Evolutionary conservation across 2,113 vertebrate genomes (phyloP), one percentile per base, ranked within the genome.

Genomic region (Gymnobelideus leadbeateri): DNA sequence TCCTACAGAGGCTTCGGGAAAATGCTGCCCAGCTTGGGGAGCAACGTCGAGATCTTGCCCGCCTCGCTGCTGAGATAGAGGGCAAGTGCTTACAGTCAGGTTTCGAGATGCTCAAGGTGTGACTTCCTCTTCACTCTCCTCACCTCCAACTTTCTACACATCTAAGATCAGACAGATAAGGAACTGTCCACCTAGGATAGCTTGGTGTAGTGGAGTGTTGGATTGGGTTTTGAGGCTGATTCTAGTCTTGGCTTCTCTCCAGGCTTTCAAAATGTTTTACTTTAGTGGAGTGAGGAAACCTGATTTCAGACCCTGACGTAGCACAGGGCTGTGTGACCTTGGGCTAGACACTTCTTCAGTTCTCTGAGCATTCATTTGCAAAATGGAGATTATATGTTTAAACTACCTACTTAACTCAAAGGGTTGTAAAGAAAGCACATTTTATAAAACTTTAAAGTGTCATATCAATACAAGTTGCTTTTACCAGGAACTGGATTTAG

Each of bases 91-190:
- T 98, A 68, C 98, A 98, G 91, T 95, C 98, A 0, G 97, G 97
- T 77, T 97, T 98, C n/a, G 98, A 98, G 95, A 98, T 98, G 98
- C 98, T 98, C 93, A 97, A 98, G 98, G 98, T 98, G 96, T 92
- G 97, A 12, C 37, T 93, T 96, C 53, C 89, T 96, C 93, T 92
- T 89, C 52, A 5, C 61, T 68, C 46, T 92, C 95, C 93, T 89
- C 91, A 52, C 94, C 91, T 92, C 25, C 0, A 95, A 92, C 51
- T 97, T 95, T 68, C 61, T 95, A 92, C 89, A 50, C 91, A 57
- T 19, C 25, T 92, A 55, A 43, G 46, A 47, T 31, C 16, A 92
- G 25, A 54, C 16, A 26, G 14, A 6, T 46, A 61, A 49, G 37
- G 37, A 68, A 68, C 31, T 54, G 53, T 92, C 92, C 46, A 55